Conservation (phyloP, 2,888 invertebrate genomes). For the Coelopa pilipes region DNA sequence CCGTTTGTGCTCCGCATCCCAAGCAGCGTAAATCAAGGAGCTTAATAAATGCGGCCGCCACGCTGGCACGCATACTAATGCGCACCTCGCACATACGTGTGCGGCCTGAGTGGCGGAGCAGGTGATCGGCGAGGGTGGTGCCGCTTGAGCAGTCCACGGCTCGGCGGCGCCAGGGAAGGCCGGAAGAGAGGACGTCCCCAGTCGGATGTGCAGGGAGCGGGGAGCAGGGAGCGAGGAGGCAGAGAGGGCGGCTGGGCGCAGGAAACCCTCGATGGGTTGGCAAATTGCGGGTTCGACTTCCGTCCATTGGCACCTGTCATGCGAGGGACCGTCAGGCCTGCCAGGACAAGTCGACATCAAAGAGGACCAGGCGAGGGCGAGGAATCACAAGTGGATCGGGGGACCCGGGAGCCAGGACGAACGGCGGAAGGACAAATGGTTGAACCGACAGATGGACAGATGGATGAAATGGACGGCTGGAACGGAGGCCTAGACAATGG, state of each 20-base stretch:
- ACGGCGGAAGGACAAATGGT: background rate
- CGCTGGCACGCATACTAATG: slow-evolving; percentile 15
- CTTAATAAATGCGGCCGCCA: slow-evolving; percentile 21
- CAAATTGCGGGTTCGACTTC: slow-evolving; percentile 16
- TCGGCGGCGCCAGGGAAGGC: no score
- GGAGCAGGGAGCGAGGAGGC: no score
- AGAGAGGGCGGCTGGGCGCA: no score
- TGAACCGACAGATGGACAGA: no score
- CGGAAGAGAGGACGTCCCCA: no score
- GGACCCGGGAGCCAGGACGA: background rate
- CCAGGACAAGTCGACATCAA: background rate
- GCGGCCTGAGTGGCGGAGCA: no score
- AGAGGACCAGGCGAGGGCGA: background rate
- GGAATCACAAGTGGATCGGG: background rate
- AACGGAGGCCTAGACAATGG: no score
- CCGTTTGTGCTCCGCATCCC: slow-evolving; percentile 20
- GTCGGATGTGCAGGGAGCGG: no score
- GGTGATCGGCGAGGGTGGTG: background rate
- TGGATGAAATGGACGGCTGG: no score
- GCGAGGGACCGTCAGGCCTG: background rate
- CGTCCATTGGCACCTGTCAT: slow-evolving; percentile 8
- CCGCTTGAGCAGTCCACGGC: no score
- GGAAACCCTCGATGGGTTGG: background rate
- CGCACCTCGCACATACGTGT: background rate
- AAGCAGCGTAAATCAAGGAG: slow-evolving; percentile 24